These are phyloP conservation scores for Nomada flava DNA, from an alignment of 2,888 invertebrate species.

Conservation along the genomic window DNA sequence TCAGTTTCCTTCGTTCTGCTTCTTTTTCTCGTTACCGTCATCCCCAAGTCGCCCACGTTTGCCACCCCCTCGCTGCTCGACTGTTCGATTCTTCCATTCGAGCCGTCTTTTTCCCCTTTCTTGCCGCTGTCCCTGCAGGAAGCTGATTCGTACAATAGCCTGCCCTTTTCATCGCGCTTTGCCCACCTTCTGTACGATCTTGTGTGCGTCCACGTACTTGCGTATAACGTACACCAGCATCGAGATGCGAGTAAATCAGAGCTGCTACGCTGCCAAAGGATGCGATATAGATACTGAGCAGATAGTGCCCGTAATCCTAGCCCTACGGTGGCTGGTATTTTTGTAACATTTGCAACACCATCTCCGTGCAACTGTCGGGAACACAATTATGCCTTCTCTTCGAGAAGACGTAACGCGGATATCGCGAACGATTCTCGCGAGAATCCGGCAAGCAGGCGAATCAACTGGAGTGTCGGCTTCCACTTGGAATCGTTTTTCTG, in stretches of 20 bases:
- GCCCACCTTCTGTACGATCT: not conserved
- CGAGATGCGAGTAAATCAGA: conserved; percentile 1
- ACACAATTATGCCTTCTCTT: too few relatives aligned
- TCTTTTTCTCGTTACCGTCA: conserved; percentile 44
- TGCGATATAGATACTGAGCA: conserved; percentile 3
- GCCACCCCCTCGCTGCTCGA: not conserved
- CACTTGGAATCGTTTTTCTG: conserved; percentile 40
- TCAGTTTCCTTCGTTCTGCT: conserved; percentile 45
- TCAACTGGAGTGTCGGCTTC: not conserved
- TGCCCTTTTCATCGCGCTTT: conserved; percentile 35
- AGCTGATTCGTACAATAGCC: conserved; percentile 63
- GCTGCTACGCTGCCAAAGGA: conserved; percentile 22
- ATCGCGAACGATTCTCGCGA: too few relatives aligned
- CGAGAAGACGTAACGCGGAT: too few relatives aligned
- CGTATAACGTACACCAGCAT: not conserved
- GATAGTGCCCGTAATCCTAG: not conserved
- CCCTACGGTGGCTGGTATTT: not conserved
- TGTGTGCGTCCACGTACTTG: not conserved
- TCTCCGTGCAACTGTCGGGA: too few relatives aligned
- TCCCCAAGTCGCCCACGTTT: conserved; percentile 2
- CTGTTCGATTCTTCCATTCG: conserved; percentile 44
- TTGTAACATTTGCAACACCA: not conserved
- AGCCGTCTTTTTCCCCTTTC: conserved; percentile 52
- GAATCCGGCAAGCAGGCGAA: not conserved
- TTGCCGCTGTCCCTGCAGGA: conserved; percentile 46